Percentiles rank a stretch among this genome's conserved stretches.
Evolutionary conservation across 2,888 invertebrate species (phyloP).

Genomic region (Brenthis daphne): DNA sequence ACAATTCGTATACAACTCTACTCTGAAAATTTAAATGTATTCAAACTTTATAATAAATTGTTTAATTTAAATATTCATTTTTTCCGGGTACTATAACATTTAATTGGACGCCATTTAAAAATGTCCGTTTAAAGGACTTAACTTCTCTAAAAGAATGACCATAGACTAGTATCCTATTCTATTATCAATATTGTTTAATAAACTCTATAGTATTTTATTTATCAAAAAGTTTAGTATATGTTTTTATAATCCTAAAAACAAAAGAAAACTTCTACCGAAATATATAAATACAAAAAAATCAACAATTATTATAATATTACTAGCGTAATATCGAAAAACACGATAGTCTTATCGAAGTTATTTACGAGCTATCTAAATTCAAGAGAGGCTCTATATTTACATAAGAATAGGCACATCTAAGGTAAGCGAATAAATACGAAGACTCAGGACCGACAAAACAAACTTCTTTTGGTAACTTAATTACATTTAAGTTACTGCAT

Average conservation of each 20-base stretch:
- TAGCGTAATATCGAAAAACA: slow-evolving; percentile 25
- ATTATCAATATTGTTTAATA: no score
- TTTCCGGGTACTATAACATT: background rate
- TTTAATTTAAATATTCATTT: background rate
- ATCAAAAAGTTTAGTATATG: no score
- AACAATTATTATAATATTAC: background rate
- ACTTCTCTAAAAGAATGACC: no score
- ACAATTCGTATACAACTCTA: slow-evolving; percentile 12
- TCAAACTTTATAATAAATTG: background rate
- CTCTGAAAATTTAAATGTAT: slow-evolving; percentile 18
- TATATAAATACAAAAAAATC: no score
- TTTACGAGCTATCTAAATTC: slow-evolving; percentile 54
- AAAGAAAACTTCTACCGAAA: no score
- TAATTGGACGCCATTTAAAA: background rate
- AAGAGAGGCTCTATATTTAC: slow-evolving; percentile 54
- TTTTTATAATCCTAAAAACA: no score
- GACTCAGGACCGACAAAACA: slow-evolving; percentile 43
- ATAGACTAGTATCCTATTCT: background rate
- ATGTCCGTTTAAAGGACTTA: background rate
- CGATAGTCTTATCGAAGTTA: slow-evolving; percentile 41
- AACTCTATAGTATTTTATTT: no score
- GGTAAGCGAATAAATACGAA: slow-evolving; percentile 48
- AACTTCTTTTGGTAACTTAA: slow-evolving; percentile 56
- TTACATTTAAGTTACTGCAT: slow-evolving; percentile 43
- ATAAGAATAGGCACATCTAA: slow-evolving; percentile 64